These are phyloP conservation scores for Acleris laterana DNA, from an alignment of 2,888 invertebrate species.

Conservation along the genomic window DNA sequence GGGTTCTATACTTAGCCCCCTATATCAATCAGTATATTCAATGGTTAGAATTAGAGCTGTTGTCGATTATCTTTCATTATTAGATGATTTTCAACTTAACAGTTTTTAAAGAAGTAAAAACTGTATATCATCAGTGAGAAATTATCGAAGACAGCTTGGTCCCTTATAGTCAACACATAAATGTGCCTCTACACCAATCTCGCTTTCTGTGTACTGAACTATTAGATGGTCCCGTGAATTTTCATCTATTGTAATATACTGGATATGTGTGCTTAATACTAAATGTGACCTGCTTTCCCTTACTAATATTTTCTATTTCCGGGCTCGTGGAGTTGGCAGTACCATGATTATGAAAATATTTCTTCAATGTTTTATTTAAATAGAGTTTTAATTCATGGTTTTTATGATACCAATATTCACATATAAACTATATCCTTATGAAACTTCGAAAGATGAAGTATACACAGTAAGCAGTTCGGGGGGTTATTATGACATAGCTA, in stretches of 20 bases:
- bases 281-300: conserved; percentile 63
- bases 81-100: background rate
- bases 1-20: conserved; percentile 51
- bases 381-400: too few species aligned
- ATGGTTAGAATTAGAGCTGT: conserved; percentile 41
- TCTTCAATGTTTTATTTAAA: too few species aligned
- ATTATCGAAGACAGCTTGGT: conserved; percentile 56
- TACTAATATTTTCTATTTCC: conserved; percentile 69
- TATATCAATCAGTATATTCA: conserved; percentile 47
- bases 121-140: too few species aligned
- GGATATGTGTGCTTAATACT: conserved; percentile 50
- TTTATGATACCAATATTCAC: too few species aligned
- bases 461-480: too few species aligned
- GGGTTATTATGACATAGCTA: too few species aligned
- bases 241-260: conserved; percentile 49
- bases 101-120: too few species aligned
- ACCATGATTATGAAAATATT: conserved; percentile 1
- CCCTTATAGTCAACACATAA: conserved; percentile 49
- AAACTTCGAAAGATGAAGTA: too few species aligned
- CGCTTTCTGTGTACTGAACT: conserved; percentile 53
- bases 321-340: conserved; percentile 66
- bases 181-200: conserved; percentile 48
- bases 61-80: conserved; percentile 34
- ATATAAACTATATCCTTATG: too few species aligned
- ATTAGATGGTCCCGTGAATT: conserved; percentile 47